Evolutionary conservation across 1,140 invertebrate genomes (phyloP).

Genomic region (Macrosteles quadrilineatus): DNA sequence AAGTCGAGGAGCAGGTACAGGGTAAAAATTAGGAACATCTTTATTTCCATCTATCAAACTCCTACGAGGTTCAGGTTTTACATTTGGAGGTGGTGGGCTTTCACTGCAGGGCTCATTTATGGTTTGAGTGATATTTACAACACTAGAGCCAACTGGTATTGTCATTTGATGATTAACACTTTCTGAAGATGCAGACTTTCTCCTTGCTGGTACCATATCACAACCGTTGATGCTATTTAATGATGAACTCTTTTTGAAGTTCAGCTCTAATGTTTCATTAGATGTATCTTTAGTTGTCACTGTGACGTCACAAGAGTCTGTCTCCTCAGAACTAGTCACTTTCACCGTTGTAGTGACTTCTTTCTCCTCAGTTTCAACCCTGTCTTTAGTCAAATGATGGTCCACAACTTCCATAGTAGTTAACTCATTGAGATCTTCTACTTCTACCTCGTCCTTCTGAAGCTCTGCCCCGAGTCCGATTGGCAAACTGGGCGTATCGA

Average conservation of each 20-base stretch:
- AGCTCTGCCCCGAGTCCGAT: slow-evolving; percentile 11
- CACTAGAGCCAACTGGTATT: slow-evolving; percentile 28
- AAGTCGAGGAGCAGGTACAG: slow-evolving; percentile 29
- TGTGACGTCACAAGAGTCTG: slow-evolving; percentile 9
- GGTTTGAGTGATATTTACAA: slow-evolving; percentile 24
- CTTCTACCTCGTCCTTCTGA: background rate
- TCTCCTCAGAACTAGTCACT: background rate
- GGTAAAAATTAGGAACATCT: slow-evolving; percentile 23
- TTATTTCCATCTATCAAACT: slow-evolving; percentile 15
- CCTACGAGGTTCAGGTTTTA: slow-evolving; percentile 23
- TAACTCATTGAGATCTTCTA: slow-evolving; percentile 10
- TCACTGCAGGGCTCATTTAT: background rate
- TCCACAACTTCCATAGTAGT: slow-evolving; percentile 5
- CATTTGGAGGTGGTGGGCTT: background rate
- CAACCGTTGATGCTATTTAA: background rate
- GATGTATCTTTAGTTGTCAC: background rate
- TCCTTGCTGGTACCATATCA: slow-evolving; percentile 1
- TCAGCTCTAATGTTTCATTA: background rate
- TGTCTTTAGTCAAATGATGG: slow-evolving; percentile 1
- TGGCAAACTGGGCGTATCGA: slow-evolving; percentile 24
- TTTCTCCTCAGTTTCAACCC: background rate
- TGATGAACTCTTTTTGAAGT: background rate
- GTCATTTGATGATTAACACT: slow-evolving; percentile 35
- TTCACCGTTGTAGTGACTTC: background rate
- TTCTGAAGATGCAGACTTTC: slow-evolving; percentile 32